Base-by-base conservation (phyloP, 1,140 invertebrate genomes). In the Lepidurus apus region DNA sequence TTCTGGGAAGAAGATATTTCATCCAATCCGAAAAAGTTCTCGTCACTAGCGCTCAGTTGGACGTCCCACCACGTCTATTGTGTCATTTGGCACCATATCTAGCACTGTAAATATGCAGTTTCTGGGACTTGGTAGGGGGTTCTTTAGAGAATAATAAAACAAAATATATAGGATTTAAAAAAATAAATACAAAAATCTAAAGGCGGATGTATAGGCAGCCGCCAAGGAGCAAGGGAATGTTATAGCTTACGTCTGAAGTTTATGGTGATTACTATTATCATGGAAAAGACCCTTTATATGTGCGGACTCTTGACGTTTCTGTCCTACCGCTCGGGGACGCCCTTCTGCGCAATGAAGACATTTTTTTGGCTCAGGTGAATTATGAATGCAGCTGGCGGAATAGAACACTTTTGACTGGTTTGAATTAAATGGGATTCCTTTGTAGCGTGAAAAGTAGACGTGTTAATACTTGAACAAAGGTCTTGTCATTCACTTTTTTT, bases 31-130 rank as follows among this genome's bases (percentile, higher is more conserved):
- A 65, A 65, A 7, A 13, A 21, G 21, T n/a, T 21, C 53, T 65
- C 21, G 53, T 21, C 17, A 65, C 17, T n/a, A n/a, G 17, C 8
- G 47, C 53, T 13, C 53, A 65, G 53, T 21, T 65, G 53, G 53
- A 65, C 53, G 53, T 65, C 53, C 53, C 53, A 65, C 53, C 53
- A 65, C 21, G 21, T 65, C 53, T 65, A 65, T 65, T 65, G 53
- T 65, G 53, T 65, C 53, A 65, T 17, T 65, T 65, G 53, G 53
- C 53, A 65, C 53, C 53, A 65, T 21, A 65, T 21, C 53, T 65
- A 13, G 53, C 53, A 65, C 53, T 65, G 53, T 65, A 65, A 65
- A 65, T 65, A 65, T 65, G 53, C 53, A 65, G 53, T 65, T 65
- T 65, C 53, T 7, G 53, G 53, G 21, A 65, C 53, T n/a, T 65